These are phyloP conservation scores for Pseudomyrmex flavicornis DNA, from an alignment of 1,140 invertebrate genomes.

Conservation along the genomic window DNA sequence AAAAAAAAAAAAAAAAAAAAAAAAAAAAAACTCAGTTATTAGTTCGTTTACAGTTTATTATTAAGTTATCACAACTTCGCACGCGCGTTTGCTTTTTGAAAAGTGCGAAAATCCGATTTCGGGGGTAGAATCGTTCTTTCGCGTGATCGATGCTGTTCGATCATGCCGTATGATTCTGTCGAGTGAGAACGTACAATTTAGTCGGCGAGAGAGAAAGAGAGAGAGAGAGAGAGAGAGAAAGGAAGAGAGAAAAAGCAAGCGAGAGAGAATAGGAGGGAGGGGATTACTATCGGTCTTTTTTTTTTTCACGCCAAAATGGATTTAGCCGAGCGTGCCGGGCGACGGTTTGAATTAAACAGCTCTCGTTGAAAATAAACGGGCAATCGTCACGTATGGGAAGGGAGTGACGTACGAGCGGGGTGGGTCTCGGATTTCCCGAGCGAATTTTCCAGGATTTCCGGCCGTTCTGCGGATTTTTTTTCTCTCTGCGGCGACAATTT, in stretches of 20 bases:
- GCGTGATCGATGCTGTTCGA: conserved; percentile 47
- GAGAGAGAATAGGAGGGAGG: neutral
- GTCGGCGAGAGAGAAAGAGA: neutral
- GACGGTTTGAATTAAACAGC: conserved; percentile 57
- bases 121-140: neutral
- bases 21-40: too few species aligned
- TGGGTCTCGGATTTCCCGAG: conserved; percentile 37
- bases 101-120: conserved; percentile 29
- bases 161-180: neutral
- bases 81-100: conserved; percentile 8
- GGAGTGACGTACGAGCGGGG: conserved; percentile 8
- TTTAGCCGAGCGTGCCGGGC: conserved; percentile 42
- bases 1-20: too few species aligned
- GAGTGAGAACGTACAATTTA: conserved; percentile 13
- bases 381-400: conserved; percentile 47
- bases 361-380: conserved; percentile 57
- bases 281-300: conserved; percentile 42
- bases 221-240: too few species aligned
- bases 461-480: conserved; percentile 23
- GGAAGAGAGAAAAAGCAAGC: too few species aligned
- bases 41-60: too few species aligned
- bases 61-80: neutral
- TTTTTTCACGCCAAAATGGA: conserved; percentile 48
- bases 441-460: conserved; percentile 47
- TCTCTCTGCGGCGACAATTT: conserved; percentile 37